phyloP scores from a whole-genome alignment of 2,113 vertebrate species.

The Prunella himalayana region DNA sequence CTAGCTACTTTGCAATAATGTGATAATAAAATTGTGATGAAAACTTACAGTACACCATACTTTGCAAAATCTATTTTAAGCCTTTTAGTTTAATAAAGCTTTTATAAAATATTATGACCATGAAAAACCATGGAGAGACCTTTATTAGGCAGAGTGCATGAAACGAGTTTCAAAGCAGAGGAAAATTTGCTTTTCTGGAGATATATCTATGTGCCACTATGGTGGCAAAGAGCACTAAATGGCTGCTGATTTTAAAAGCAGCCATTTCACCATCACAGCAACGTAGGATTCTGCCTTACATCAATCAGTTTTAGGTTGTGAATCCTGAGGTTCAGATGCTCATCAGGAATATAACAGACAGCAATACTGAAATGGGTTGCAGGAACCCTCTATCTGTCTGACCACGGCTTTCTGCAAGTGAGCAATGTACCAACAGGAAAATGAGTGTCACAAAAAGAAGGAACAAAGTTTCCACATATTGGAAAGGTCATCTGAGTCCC shows the following conservation, averaged over 20 bases:
- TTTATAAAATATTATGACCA: neutral
- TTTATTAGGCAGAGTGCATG: neutral
- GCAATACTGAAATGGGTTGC: neutral
- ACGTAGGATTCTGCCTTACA: neutral
- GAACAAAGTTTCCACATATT: rapidly evolving
- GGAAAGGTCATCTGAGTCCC: neutral
- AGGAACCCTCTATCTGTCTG: neutral
- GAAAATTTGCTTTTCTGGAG: neutral
- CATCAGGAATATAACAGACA: neutral
- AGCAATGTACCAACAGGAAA: neutral
- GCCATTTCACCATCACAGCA: neutral
- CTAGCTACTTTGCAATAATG: neutral
- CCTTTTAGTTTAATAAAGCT: neutral
- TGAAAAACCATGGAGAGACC: neutral
- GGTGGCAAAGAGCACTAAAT: neutral
- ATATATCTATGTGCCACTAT: neutral
- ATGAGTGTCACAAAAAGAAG: neutral
- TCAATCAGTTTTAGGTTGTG: neutral
- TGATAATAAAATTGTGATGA: neutral
- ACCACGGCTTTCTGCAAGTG: neutral
- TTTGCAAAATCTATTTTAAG: neutral
- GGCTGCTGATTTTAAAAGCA: neutral
- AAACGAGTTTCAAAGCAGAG: neutral
- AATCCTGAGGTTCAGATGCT: neutral
- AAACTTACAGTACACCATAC: neutral